Conservation (phyloP, 2,113 vertebrate species). For the Aphelocoma coerulescens region DNA sequence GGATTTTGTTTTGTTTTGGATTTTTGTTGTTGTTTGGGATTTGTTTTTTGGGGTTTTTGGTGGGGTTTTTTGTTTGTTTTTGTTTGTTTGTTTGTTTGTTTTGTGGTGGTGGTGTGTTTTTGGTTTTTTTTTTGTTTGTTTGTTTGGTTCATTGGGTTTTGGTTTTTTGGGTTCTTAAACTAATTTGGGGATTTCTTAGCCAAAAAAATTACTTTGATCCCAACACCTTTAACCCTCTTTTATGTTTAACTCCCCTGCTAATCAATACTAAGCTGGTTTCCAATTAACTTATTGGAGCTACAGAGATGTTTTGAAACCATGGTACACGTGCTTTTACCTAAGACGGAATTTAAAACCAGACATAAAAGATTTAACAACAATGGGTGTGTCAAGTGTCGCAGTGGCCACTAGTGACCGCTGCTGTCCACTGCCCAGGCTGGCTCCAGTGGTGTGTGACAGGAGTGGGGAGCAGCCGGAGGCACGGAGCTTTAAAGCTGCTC, state of each 20-base stretch:
- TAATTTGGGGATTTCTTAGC: not conserved
- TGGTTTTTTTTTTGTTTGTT: not conserved
- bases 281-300: not conserved
- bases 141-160: not conserved
- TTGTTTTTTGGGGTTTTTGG: not conserved
- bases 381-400: not conserved
- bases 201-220: not conserved
- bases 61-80: not conserved
- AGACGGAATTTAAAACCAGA: not conserved
- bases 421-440: too few species aligned
- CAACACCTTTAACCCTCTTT: rapidly evolving
- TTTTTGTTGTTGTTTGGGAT: too few species aligned
- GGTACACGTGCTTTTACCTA: not conserved
- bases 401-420: too few species aligned
- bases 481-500: too few species aligned
- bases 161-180: not conserved
- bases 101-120: not conserved
- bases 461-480: too few species aligned
- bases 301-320: not conserved
- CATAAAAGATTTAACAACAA: not conserved
- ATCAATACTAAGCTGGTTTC: not conserved
- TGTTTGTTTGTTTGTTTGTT: not conserved
- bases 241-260: not conserved
- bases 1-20: not conserved
- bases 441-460: too few species aligned